A percentile compares a stretch with the other conserved stretches of the same genome.
These are phyloP conservation scores for Astyanax mexicanus DNA, from an alignment of 2,797 vertebrate genomes.

Conservation along the genomic window DNA sequence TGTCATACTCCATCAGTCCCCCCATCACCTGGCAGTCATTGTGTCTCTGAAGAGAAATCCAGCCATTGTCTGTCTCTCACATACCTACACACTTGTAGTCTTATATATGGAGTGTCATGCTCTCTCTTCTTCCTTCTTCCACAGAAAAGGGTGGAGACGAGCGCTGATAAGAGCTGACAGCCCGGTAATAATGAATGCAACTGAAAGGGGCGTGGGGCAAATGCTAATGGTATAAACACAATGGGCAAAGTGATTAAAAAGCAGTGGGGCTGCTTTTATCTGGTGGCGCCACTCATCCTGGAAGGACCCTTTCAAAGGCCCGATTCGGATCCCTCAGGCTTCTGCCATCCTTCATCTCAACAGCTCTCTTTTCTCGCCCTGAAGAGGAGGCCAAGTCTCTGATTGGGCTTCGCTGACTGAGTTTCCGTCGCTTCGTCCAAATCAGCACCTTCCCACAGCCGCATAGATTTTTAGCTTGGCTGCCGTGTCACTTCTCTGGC, in stretches of 20 bases:
- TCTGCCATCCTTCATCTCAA: slow-evolving; percentile 45
- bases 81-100: slow-evolving; percentile 7
- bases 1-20: slow-evolving; percentile 70
- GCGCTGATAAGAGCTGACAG: slow-evolving; percentile 74
- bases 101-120: slow-evolving; percentile 11
- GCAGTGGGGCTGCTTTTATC: slow-evolving; percentile 69
- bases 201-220: slow-evolving; percentile 71
- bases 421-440: slow-evolving; percentile 16
- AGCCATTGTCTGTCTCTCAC: slow-evolving; percentile 15
- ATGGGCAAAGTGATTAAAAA: slow-evolving; percentile 75
- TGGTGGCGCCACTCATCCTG: slow-evolving; percentile 52
- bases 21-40: slow-evolving; percentile 69
- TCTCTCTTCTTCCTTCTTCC: slow-evolving; percentile 21
- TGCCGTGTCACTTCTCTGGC: neutral
- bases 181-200: slow-evolving; percentile 76
- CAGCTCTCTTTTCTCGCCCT: slow-evolving; percentile 29
- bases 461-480: neutral
- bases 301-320: slow-evolving; percentile 65
- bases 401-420: slow-evolving; percentile 25
- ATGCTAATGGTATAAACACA: slow-evolving; percentile 75
- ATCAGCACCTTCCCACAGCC: neutral
- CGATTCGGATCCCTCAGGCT: slow-evolving; percentile 54
- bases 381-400: slow-evolving; percentile 35
- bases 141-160: slow-evolving; percentile 44
- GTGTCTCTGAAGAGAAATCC: slow-evolving; percentile 32